Evolutionary conservation across 2,888 invertebrate genomes (phyloP).

Genomic region (Melanostoma mellinum): DNA sequence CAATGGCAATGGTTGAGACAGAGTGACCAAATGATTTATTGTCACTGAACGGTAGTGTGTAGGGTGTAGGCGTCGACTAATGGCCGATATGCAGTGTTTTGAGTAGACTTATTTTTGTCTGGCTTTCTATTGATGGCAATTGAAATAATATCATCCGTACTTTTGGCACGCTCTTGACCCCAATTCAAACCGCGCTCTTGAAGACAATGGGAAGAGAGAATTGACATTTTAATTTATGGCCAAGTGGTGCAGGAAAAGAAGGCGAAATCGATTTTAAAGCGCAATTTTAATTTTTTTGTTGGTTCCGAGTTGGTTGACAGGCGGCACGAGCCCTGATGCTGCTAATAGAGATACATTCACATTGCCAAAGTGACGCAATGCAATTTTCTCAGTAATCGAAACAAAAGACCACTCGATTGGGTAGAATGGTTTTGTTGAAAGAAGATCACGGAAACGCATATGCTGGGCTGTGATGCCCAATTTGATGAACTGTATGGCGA

Average conservation of each 20-base stretch:
- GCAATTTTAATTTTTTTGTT: constrained; percentile 16
- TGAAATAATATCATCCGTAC: constrained; percentile 56
- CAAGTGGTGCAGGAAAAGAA: constrained; percentile 29
- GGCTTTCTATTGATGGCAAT: constrained; percentile 36
- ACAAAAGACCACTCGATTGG: constrained; percentile 63
- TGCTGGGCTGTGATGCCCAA: constrained; percentile 55
- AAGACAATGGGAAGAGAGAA: constrained; percentile 2
- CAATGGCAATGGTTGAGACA: constrained; percentile 30
- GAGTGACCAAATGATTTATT: constrained; percentile 69
- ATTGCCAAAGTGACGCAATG: constrained; percentile 63
- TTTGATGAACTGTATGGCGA: constrained; percentile 39
- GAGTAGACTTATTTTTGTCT: constrained; percentile 22
- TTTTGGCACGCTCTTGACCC: constrained; percentile 74
- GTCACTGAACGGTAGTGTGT: constrained; percentile 57
- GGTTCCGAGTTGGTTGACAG: constrained; percentile 19
- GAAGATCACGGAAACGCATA: constrained; percentile 37
- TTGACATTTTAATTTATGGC: constrained; percentile 69
- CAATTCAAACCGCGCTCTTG: constrained; percentile 54
- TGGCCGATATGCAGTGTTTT: constrained; percentile 60
- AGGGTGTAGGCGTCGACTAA: constrained; percentile 71
- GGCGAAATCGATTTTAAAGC: constrained; percentile 42
- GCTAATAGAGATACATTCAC: constrained; percentile 66
- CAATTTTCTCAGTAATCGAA: constrained; percentile 35
- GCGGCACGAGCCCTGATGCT: constrained; percentile 65
- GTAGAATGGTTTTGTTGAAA: constrained; percentile 32